phyloP scores from a whole-genome alignment of 2,113 vertebrate genomes.

The Suricata suricatta region DNA sequence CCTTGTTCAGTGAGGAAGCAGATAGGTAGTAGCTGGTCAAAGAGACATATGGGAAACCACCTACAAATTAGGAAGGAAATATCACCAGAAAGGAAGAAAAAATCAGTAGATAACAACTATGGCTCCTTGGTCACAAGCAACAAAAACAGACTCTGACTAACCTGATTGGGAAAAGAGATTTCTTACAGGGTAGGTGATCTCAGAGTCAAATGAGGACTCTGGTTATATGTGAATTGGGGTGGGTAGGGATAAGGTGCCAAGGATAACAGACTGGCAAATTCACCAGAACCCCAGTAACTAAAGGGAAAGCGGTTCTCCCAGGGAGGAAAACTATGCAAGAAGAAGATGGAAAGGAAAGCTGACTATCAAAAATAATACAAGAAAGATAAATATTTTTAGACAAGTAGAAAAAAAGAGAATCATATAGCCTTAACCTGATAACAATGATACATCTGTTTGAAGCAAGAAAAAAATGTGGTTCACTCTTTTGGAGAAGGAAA shows the following conservation, averaged over 20 bases:
- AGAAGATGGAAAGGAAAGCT: background rate
- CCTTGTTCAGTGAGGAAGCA: background rate
- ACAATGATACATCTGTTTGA: background rate
- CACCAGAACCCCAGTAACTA: background rate
- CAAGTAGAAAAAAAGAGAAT: background rate
- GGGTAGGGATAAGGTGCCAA: too few relatives aligned
- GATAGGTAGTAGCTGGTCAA: background rate
- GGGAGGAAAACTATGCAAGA: background rate
- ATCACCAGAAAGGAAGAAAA: background rate
- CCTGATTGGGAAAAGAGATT: background rate
- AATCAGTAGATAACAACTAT: background rate
- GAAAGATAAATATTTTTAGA: background rate
- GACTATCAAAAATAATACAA: background rate
- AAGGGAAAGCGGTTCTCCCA: background rate
- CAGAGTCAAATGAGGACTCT: background rate
- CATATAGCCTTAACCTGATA: background rate
- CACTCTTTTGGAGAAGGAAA: conserved; percentile 4
- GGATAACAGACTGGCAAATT: background rate
- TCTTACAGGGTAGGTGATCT: background rate
- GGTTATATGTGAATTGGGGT: background rate
- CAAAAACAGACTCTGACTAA: background rate
- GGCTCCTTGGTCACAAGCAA: background rate
- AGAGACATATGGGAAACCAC: background rate
- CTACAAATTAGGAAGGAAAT: background rate
- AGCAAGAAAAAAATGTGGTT: background rate